Conservation (phyloP, 92 coral and sea anemone genomes). For the Porites divaricata region DNA sequence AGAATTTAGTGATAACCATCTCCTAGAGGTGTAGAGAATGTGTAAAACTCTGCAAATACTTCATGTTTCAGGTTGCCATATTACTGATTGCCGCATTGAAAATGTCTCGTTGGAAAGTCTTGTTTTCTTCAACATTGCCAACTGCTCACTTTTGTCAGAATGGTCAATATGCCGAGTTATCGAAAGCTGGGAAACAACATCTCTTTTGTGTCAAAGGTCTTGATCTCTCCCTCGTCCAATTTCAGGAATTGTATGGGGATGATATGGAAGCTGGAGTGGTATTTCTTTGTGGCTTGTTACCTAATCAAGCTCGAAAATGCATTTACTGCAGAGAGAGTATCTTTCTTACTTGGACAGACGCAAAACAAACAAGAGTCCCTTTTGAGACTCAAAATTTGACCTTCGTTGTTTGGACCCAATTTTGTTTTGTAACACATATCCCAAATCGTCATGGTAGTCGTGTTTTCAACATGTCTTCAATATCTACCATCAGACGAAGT, state of each 20-base stretch:
- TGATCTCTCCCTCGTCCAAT: slow-evolving; percentile 19
- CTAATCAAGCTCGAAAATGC: slow-evolving; percentile 1
- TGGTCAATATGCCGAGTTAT: neutral
- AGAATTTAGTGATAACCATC: slow-evolving; percentile 13
- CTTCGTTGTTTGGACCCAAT: too few species aligned
- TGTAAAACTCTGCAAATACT: slow-evolving; percentile 16
- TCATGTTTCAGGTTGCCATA: neutral
- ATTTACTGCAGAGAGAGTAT: neutral
- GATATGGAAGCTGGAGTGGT: slow-evolving; percentile 20
- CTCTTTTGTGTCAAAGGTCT: slow-evolving; percentile 13
- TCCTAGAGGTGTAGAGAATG: slow-evolving; percentile 26
- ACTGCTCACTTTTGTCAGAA: slow-evolving; percentile 2
- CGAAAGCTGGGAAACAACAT: neutral
- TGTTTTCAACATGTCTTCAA: too few species aligned
- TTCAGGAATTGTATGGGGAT: slow-evolving; percentile 24
- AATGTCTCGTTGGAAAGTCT: slow-evolving; percentile 7
- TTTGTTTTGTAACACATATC: too few species aligned
- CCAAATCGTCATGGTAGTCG: too few species aligned
- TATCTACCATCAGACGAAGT: too few species aligned
- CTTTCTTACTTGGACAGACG: neutral
- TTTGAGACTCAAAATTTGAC: neutral
- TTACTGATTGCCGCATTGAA: neutral
- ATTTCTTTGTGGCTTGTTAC: slow-evolving; percentile 9
- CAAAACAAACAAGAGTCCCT: neutral
- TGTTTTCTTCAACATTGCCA: slow-evolving; percentile 27